Conservation (phyloP, 2,113 vertebrate species). For the Rousettus leschenaultii region DNA sequence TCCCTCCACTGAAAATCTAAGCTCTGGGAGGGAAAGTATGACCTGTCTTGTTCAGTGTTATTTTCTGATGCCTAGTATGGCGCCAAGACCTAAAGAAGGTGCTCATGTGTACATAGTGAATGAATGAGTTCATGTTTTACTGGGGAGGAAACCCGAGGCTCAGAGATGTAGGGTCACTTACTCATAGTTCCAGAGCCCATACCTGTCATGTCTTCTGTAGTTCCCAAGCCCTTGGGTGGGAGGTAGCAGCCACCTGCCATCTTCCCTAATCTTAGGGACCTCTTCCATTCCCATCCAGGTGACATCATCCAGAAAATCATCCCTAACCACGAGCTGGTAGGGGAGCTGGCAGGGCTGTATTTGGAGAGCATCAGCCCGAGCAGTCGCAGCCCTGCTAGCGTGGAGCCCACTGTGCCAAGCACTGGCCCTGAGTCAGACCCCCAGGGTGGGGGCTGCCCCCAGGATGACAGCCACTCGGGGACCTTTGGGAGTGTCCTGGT, state of each 20-base stretch:
- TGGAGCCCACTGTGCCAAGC: constrained; percentile 51
- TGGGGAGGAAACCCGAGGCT: background rate
- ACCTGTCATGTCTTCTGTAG: background rate
- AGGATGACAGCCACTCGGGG: constrained; percentile 89
- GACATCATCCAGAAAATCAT: constrained; percentile 89
- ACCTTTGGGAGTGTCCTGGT: constrained; percentile 96
- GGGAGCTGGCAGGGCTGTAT: constrained; percentile 90
- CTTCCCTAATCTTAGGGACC: background rate
- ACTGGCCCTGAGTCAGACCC: constrained; percentile 72
- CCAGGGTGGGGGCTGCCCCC: constrained; percentile 74
- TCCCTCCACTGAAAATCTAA: background rate
- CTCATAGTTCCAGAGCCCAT: background rate
- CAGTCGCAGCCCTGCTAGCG: constrained; percentile 67
- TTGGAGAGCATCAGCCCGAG: constrained; percentile 86
- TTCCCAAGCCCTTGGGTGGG: constrained; percentile 18
- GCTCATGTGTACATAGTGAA: background rate
- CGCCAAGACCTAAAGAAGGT: background rate
- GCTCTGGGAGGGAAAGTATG: background rate
- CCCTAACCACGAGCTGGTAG: constrained; percentile 91
- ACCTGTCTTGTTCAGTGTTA: background rate
- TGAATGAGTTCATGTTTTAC: background rate
- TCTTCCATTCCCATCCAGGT: constrained; percentile 74
- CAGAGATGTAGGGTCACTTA: background rate
- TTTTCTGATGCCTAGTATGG: background rate
- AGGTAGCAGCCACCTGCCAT: background rate